Evolutionary conservation across 2,888 invertebrate genomes (phyloP), one percentile per base, ranked within the genome.

Genomic region (Phlogophora meticulosa): DNA sequence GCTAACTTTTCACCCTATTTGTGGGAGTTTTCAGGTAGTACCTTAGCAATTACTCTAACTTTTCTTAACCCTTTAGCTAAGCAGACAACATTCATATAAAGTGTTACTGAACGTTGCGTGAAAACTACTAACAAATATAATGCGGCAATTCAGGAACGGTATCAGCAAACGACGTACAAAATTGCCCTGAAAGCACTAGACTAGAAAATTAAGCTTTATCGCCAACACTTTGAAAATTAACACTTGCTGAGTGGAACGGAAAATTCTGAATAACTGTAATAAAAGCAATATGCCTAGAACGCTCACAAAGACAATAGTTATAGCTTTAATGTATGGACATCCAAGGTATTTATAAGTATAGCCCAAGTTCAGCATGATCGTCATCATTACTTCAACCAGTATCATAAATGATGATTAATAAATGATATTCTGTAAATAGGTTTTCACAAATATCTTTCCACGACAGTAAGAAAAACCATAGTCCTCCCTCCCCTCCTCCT

Each of bases 151-250:
- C 59, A 42, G 43, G 38, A 65, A 48, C 51, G 62, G 34, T 60
- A 63, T 60, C 80, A 61, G 55, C 52, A 49, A 60, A 75, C 40
- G 67, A 75, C 57, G 59, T 60, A 63, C 62, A 59, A 79, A 75
- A 79, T 78, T 62, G 51, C 62, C 51, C 52, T 49, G 38, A 67
- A 76, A 80, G 63, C 51, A 62, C 53, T 60, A 61, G 67, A 67
- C 56, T 51, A 66, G 67, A 71, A 71, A 67, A 80, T 80, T 80
- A 80, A 68, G 67, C 51, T 78, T 78, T 76, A 63, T 67, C 60
- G 58, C 55, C 28, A 71, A 66, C 60, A 71, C 71, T 79, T 52
- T 46, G 57, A 46, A 65, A 73, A 76, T 69, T 64, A 73, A 61
- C 58, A 60, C 49, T 78, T 55, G 40, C 45, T 15, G 58, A 51